Evolutionary conservation across 2,113 vertebrate species (phyloP), one percentile per base, ranked within the genome.

Genomic region (Hassar affinis): DNA sequence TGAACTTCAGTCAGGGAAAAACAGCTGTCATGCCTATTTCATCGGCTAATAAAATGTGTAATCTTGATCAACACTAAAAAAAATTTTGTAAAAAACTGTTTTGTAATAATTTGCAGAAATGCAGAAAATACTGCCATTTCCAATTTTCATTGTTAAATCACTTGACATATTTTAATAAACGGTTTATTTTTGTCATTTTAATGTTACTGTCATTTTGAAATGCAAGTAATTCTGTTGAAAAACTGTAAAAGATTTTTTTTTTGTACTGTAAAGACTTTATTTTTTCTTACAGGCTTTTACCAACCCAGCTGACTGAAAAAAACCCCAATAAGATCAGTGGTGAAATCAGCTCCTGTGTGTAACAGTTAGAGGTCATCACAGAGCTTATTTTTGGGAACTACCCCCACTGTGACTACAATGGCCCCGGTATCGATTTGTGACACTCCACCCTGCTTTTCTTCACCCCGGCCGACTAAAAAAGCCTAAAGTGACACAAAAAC

Each of bases 401-500:
- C 56, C 54, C 78, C 78, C 79, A 35, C 69, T 84, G 81, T 38
- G 86, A 30, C 33, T 57, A 20, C 27, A 74, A 42, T 62, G 56
- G 71, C 72, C 80, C 66, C 27, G n/a, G 2, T 83, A 91, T 91
- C 83, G 88, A 93, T 90, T 56, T 17, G 38, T 54, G 78, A 80
- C 74, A 79, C 56, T 81, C 85, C 78, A 59, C 76, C 86, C 22
- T 78, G 45, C 42, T 49, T 81, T 77, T 77, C 17, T 71, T 74
- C 84, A 64, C 51, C 22, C 33, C 25, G 57, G 33, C 69, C 79
- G 84, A 78, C 77, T 75, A 82, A 81, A 88, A 94, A 93, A 93
- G 85, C 38, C 86, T 90, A 93, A 91, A 88, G 89, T 92, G 87
- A 91, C 88, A 90, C 74, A 92, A 88, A 91, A 91, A 91, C 92